Percentiles rank a stretch among this genome's conserved stretches.
Conservation (phyloP, 1,140 invertebrate genomes). For the Dufourea novaeangliae region DNA sequence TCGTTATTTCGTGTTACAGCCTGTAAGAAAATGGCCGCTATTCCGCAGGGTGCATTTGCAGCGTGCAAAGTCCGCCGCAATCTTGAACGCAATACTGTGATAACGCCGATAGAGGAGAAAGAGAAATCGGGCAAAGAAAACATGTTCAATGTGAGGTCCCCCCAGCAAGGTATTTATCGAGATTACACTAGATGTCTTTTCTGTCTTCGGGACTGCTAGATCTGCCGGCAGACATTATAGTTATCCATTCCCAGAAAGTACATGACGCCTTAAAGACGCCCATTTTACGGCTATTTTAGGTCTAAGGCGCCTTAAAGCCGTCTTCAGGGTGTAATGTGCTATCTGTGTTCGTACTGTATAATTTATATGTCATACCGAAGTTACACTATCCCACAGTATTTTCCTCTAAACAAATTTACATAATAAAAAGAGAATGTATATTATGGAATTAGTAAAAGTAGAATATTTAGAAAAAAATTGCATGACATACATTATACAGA, state of each 20-base stretch:
- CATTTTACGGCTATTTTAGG: too few species aligned
- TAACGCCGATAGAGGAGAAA: constrained; percentile 70
- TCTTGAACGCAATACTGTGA: constrained; percentile 75
- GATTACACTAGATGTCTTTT: neutral
- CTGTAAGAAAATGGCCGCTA: constrained; percentile 81
- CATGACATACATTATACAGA: too few species aligned
- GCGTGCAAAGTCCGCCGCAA: constrained; percentile 82
- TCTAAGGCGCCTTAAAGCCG: too few species aligned
- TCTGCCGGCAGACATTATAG: neutral
- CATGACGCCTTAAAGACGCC: too few species aligned
- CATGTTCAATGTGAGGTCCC: constrained; percentile 51
- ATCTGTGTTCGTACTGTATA: too few species aligned
- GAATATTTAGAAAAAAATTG: too few species aligned
- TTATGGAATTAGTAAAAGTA: too few species aligned
- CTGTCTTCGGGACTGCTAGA: neutral
- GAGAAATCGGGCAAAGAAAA: constrained; percentile 65
- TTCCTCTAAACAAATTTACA: too few species aligned
- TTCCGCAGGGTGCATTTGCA: constrained; percentile 83
- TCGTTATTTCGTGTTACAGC: constrained; percentile 57
- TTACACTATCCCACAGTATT: too few species aligned
- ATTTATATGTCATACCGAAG: too few species aligned
- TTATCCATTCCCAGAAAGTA: neutral
- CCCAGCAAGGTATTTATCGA: constrained; percentile 60
- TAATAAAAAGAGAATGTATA: too few species aligned
- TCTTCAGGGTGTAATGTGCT: too few species aligned